Percentiles rank a stretch among this genome's conserved stretches.
These are phyloP conservation scores for Drosophila lacertosa DNA, from an alignment of 1,140 invertebrate genomes.

Conservation along the genomic window DNA sequence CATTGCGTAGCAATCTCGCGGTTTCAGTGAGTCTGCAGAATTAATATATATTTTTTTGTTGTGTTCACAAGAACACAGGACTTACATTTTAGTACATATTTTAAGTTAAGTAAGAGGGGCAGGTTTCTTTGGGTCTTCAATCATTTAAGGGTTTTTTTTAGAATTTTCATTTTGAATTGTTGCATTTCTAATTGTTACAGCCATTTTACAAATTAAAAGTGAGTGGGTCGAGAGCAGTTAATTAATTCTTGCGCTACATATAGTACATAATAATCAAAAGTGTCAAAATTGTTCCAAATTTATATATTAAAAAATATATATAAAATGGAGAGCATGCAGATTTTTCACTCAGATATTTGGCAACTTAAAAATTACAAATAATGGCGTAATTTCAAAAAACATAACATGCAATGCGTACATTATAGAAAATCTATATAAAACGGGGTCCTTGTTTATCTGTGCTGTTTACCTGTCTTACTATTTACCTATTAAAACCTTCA, in stretches of 20 bases:
- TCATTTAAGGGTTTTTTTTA: no score
- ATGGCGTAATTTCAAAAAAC: slow-evolving; percentile 23
- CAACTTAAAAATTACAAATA: slow-evolving; percentile 44
- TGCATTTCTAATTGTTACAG: slow-evolving; percentile 52
- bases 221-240: slow-evolving; percentile 14
- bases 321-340: slow-evolving; percentile 56
- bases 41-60: slow-evolving; percentile 54
- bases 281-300: slow-evolving; percentile 43
- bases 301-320: no score
- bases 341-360: slow-evolving; percentile 27
- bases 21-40: slow-evolving; percentile 96
- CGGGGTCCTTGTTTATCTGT: neutral
- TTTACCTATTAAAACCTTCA: neutral
- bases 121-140: slow-evolving; percentile 15
- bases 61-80: slow-evolving; percentile 27
- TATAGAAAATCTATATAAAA: slow-evolving; percentile 11
- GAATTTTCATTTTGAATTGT: slow-evolving; percentile 76
- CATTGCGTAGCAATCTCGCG: slow-evolving; percentile 95
- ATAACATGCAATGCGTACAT: slow-evolving; percentile 34
- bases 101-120: neutral
- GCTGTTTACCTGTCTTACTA: slow-evolving; percentile 6
- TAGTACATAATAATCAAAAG: slow-evolving; percentile 33
- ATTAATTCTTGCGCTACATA: slow-evolving; percentile 12
- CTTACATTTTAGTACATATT: slow-evolving; percentile 15
- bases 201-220: slow-evolving; percentile 31